These are phyloP conservation scores for Stenopsyche tienmushanensis DNA, from an alignment of 1,140 invertebrate genomes.

Conservation along the genomic window DNA sequence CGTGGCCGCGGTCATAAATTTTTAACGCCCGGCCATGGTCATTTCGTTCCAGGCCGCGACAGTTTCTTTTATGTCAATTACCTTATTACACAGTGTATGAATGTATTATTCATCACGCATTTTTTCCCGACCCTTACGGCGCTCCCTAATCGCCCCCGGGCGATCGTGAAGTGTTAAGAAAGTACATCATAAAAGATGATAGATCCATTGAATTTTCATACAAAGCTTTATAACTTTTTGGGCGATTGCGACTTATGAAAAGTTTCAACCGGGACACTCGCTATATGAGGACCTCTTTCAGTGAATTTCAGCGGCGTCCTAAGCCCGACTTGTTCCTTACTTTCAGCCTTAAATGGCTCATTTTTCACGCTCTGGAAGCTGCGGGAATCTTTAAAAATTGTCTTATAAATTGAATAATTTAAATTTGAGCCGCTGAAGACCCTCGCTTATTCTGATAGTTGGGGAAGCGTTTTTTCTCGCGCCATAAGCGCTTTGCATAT, in stretches of 20 bases:
- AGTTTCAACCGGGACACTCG: not conserved
- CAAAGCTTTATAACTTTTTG: slow-evolving; percentile 22
- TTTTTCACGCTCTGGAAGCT: slow-evolving; percentile 27
- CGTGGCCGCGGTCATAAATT: too few species aligned
- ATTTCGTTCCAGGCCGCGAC: too few species aligned
- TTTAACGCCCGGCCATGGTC: too few species aligned
- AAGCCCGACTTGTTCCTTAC: not conserved
- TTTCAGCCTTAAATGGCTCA: slow-evolving; percentile 23
- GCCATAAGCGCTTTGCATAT: too few species aligned
- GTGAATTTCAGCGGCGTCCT: not conserved
- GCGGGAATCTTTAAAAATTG: slow-evolving; percentile 15
- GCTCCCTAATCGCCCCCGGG: too few species aligned
- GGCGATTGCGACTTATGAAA: not conserved
- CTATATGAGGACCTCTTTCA: too few species aligned
- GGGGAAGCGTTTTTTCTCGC: not conserved
- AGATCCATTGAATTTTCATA: slow-evolving; percentile 20
- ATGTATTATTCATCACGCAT: not conserved
- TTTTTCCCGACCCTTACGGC: too few species aligned
- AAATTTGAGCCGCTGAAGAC: not conserved
- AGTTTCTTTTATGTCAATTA: not conserved
- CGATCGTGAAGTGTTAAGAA: not conserved
- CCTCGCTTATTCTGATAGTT: not conserved
- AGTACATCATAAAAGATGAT: slow-evolving; percentile 13
- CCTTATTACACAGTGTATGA: not conserved
- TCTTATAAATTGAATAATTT: slow-evolving; percentile 26